phyloP scores from a whole-genome alignment of 2,797 vertebrate species.

The Malacoraja senta region DNA sequence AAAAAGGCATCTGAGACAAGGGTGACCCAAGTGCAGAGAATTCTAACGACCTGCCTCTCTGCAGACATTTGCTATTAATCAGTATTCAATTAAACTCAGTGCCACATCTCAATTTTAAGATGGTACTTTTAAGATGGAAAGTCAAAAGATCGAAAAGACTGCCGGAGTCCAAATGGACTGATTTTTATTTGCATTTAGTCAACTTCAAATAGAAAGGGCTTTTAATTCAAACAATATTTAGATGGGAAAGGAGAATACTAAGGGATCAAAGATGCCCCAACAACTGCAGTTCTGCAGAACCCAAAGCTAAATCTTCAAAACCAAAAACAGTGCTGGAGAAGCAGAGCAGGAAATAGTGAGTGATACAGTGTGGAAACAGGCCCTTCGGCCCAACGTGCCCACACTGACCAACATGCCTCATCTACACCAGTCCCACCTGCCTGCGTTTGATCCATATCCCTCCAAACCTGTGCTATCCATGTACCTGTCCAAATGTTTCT shows the following conservation, averaged over 20 bases:
- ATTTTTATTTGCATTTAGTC: neutral
- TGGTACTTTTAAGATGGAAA: neutral
- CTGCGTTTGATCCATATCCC: too few relatives aligned
- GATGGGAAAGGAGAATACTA: neutral
- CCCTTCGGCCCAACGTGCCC: too few relatives aligned
- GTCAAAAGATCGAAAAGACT: neutral
- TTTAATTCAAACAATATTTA: neutral
- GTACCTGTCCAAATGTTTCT: too few relatives aligned
- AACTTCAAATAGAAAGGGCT: neutral
- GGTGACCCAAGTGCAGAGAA: neutral
- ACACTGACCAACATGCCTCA: too few relatives aligned
- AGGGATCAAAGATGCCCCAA: neutral
- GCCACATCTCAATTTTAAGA: neutral
- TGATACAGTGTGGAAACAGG: too few relatives aligned
- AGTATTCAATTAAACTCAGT: slow-evolving; percentile 9
- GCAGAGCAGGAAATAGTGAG: too few relatives aligned
- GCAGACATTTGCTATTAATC: slow-evolving; percentile 6
- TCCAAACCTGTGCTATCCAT: too few relatives aligned
- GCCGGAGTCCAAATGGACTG: neutral
- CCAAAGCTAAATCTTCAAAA: too few relatives aligned
- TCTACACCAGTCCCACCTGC: too few relatives aligned
- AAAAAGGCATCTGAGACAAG: slow-evolving; percentile 15
- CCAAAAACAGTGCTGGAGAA: too few relatives aligned
- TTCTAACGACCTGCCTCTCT: neutral
- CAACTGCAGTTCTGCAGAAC: too few relatives aligned